Percentiles rank a stretch among this genome's conserved stretches.
Conservation (phyloP, 2,888 invertebrate genomes). For the Rhagium mordax region DNA sequence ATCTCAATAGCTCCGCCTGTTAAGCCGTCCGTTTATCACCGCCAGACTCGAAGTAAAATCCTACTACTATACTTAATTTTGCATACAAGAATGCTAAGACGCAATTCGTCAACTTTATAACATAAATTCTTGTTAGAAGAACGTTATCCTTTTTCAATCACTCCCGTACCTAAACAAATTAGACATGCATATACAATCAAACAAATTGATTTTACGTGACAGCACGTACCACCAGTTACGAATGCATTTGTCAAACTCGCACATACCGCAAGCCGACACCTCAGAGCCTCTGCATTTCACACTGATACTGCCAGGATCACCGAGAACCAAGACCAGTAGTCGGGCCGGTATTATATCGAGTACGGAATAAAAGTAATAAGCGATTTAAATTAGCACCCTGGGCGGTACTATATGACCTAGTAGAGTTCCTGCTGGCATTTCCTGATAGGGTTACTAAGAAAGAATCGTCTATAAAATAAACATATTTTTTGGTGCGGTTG, state of each 20-base stretch:
- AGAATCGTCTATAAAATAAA: neutral
- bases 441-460: conserved; percentile 11
- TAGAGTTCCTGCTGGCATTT: conserved; percentile 28
- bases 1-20: too few species aligned
- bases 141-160: neutral
- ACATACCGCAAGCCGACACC: neutral
- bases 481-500: neutral
- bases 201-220: conserved; percentile 25
- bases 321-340: conserved; percentile 41
- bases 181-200: neutral
- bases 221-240: conserved; percentile 8
- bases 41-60: too few species aligned
- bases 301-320: neutral
- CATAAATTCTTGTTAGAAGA: neutral
- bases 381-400: conserved; percentile 52
- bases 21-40: too few species aligned
- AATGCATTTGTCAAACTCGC: conserved; percentile 19
- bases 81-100: too few species aligned
- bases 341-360: conserved; percentile 29
- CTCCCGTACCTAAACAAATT: neutral
- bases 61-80: too few species aligned
- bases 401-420: conserved; percentile 53
- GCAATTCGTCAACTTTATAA: too few species aligned
- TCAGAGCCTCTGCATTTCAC: neutral
- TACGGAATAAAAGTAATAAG: conserved; percentile 37